These are phyloP conservation scores for Chaenocephalus aceratus DNA, from an alignment of 2,113 vertebrate species.

Conservation along the genomic window DNA sequence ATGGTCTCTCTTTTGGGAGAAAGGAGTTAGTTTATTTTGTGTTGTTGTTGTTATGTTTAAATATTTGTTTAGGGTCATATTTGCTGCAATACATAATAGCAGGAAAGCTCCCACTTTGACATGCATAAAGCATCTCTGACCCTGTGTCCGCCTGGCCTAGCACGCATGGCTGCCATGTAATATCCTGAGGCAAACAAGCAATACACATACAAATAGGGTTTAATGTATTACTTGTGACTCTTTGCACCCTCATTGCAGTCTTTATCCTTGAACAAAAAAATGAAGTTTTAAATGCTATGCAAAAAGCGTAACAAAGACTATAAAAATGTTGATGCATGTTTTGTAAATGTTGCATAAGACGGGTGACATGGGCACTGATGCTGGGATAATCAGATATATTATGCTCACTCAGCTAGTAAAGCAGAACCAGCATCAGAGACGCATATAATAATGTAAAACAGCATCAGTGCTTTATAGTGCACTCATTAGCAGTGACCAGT, in stretches of 20 bases:
- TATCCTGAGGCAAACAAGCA: conserved; percentile 33
- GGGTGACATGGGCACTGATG: conserved; percentile 65
- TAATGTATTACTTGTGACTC: not conserved
- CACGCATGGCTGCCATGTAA: conserved; percentile 54
- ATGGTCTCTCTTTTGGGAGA: not conserved
- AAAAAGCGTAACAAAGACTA: not conserved
- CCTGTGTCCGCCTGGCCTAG: conserved; percentile 31
- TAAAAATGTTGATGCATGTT: conserved; percentile 2
- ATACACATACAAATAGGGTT: conserved; percentile 4
- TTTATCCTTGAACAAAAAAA: not conserved
- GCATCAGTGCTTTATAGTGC: not conserved
- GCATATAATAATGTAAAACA: conserved; percentile 2
- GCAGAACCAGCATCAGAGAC: conserved; percentile 24
- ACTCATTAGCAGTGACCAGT: not conserved
- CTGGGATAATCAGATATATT: conserved; percentile 80
- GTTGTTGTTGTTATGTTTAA: not conserved
- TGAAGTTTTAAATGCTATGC: not conserved
- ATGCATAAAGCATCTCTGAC: conserved; percentile 22
- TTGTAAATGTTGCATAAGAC: conserved; percentile 59
- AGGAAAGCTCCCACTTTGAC: not conserved
- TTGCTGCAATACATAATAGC: not conserved
- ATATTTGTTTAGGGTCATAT: not conserved
- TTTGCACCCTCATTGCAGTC: not conserved
- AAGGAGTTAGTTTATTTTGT: conserved; percentile 3
- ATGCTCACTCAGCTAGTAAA: conserved; percentile 71